Conservation (phyloP, 2,113 vertebrate genomes). For the Platysternon megacephalum region DNA sequence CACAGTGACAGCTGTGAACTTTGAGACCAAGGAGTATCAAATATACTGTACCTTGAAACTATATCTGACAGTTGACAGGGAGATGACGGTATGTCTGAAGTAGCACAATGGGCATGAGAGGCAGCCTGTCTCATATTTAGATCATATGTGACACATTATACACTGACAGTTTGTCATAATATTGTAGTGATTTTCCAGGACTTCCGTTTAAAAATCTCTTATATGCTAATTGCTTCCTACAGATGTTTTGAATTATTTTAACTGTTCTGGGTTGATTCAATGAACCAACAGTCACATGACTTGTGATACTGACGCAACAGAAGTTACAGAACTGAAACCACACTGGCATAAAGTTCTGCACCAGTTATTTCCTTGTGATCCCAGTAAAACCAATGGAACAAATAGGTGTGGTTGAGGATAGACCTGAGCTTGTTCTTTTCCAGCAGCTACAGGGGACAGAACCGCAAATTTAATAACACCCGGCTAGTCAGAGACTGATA, state of each 20-base stretch:
- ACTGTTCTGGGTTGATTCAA: not conserved
- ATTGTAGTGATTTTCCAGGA: not conserved
- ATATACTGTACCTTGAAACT: fast-evolving
- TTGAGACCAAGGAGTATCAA: not conserved
- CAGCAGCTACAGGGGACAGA: not conserved
- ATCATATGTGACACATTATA: not conserved
- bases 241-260: slow-evolving; percentile 53
- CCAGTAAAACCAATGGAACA: not conserved
- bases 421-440: not conserved
- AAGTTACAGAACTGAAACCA: not conserved
- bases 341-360: not conserved
- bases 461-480: not conserved
- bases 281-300: not conserved
- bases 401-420: not conserved
- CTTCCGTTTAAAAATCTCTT: not conserved
- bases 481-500: fast-evolving
- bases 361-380: not conserved
- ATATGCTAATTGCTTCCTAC: slow-evolving; percentile 32
- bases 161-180: slow-evolving; percentile 32
- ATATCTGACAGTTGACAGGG: fast-evolving
- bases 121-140: not conserved
- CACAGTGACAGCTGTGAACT: not conserved
- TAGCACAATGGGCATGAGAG: not conserved
- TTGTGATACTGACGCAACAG: not conserved
- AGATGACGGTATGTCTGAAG: not conserved